Conservation (phyloP, 2,888 invertebrate species). For the Agriopis aurantiaria region DNA sequence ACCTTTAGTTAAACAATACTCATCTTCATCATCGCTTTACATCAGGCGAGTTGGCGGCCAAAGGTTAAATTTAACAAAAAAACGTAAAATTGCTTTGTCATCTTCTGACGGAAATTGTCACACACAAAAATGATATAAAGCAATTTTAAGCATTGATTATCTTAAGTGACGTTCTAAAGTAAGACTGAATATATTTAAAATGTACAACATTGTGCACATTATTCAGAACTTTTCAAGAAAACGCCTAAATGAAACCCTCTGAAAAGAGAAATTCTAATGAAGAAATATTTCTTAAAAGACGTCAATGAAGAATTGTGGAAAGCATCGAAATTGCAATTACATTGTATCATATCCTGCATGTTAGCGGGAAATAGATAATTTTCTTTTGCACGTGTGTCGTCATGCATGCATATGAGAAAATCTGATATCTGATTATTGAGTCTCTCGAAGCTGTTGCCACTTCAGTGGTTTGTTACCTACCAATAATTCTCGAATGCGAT, state of each 20-base stretch:
- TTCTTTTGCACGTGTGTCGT: constrained; percentile 69
- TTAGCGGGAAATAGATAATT: constrained; percentile 66
- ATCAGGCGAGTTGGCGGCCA: too few relatives aligned
- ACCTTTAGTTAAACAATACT: too few relatives aligned
- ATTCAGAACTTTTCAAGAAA: neutral
- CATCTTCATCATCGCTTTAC: too few relatives aligned
- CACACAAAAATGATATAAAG: too few relatives aligned
- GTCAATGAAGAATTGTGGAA: constrained; percentile 40
- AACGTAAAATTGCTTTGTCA: too few relatives aligned
- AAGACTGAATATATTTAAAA: neutral
- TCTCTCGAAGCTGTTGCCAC: constrained; percentile 47
- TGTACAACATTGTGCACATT: neutral
- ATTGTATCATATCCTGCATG: constrained; percentile 67
- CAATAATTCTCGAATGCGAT: constrained; percentile 6
- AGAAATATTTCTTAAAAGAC: neutral
- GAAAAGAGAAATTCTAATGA: neutral
- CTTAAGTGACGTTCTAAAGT: too few relatives aligned
- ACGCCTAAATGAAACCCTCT: neutral
- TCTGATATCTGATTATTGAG: constrained; percentile 52
- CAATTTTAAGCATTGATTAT: too few relatives aligned
- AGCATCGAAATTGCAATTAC: constrained; percentile 69
- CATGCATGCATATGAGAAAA: constrained; percentile 67
- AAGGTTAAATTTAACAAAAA: too few relatives aligned
- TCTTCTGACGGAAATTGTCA: too few relatives aligned
- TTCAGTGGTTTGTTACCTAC: constrained; percentile 40